A percentile compares a stretch with the other conserved stretches of the same genome.
These are phyloP conservation scores for Himalopsyche kuldschensis DNA, from an alignment of 2,888 invertebrate genomes.

Conservation along the genomic window DNA sequence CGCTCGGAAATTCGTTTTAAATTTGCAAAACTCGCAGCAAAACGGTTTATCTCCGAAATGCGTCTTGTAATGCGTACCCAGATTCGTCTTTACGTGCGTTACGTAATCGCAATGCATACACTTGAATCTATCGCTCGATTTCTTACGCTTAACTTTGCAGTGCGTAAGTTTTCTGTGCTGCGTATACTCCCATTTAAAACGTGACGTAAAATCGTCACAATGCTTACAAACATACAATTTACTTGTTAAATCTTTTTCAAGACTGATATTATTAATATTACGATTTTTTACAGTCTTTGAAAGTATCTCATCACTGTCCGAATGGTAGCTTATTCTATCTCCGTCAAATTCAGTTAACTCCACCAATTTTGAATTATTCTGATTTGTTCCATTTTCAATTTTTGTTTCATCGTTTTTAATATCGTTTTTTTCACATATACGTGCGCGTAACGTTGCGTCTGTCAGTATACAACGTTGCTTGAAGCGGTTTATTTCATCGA, in stretches of 20 bases:
- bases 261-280: neutral
- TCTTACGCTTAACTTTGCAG: neutral
- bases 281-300: neutral
- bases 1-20: conserved; percentile 15
- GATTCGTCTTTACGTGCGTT: neutral
- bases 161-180: conserved; percentile 1
- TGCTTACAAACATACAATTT: neutral
- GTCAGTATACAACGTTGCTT: conserved; percentile 9
- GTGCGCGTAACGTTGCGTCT: neutral
- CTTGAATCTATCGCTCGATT: neutral
- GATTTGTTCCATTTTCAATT: no score
- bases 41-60: conserved; percentile 12
- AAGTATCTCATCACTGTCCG: neutral
- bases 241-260: neutral
- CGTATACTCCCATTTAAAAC: conserved; percentile 2
- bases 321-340: neutral
- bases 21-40: conserved; percentile 12
- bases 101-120: conserved; percentile 12
- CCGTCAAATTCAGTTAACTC: neutral
- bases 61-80: neutral
- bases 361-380: neutral
- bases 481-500: neutral
- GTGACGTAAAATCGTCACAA: neutral
- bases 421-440: neutral
- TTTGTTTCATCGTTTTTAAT: no score